Base-by-base conservation (phyloP, 2,113 vertebrate genomes). In the Damaliscus lunatus region DNA sequence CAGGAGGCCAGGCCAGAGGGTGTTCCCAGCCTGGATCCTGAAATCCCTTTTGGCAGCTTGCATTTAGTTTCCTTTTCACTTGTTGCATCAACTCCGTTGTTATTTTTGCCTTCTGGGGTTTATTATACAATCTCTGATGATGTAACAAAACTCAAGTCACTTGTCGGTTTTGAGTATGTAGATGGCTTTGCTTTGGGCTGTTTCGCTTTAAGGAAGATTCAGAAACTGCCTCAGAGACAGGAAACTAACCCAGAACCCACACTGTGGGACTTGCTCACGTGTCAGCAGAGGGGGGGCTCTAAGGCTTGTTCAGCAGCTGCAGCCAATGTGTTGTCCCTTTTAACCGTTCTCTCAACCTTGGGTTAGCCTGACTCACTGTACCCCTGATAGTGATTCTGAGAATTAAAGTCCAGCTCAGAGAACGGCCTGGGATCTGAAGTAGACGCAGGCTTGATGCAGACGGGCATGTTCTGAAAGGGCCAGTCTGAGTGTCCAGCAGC, bases 21-120 rank as follows among this genome's bases (percentile, higher is more conserved):
- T 29, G 96, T 62, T 16, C 52, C 74, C 87, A 17, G 16, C 4
- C 64, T 52, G 7, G 2, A 78, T 60, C 53, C 86, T 43, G 59
- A 50, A 40, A 36, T 40, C 19, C 43, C 3, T 0, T 33, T 14
- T n/a, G 21, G 40, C 82, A 67, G 19, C 29, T 48, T 52, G 19
- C 36, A 4, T 84, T 90, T 40, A n/a, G 96, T 97, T 97, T 97
- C 97, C 96, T 92, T 98, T 97, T 97, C 80, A 16, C 5, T 67
- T 21, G 25, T 96, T 97, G 27, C 88, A 29, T 96, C 96, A 96
- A 10, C 57, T 91, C 85, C 19, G 0, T 82, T 90, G n/a, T 55
- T 97, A 57, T 83, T 90, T 96, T 59, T 31, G 7, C 3, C 33
- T 74, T 23, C 6, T 16, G 25, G 1, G 0, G 25, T n/a, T 55